Conservation (phyloP, 2,797 vertebrate species). For the Lindbergichthys nudifrons region DNA sequence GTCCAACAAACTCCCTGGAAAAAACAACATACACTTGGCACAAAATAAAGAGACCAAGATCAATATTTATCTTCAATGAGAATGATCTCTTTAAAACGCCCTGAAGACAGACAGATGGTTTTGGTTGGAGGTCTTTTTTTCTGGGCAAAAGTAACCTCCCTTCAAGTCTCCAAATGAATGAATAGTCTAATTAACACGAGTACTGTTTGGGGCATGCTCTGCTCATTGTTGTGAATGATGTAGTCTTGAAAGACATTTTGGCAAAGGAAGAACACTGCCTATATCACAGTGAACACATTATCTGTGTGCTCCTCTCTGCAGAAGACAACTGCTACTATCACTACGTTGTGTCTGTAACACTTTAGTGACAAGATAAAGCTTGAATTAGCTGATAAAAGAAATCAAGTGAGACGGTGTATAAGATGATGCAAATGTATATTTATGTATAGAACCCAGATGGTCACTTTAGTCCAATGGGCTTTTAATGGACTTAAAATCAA, state of each 20-base stretch:
- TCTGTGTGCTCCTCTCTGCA: neutral
- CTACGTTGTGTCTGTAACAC: neutral
- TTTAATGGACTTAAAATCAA: neutral
- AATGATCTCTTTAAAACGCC: slow-evolving; percentile 10
- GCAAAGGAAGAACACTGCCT: slow-evolving; percentile 29
- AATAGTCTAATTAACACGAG: slow-evolving; percentile 47
- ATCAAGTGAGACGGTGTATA: neutral
- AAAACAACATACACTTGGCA: slow-evolving; percentile 28
- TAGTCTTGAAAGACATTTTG: slow-evolving; percentile 32
- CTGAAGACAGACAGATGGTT: slow-evolving; percentile 42
- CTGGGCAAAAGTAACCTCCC: neutral
- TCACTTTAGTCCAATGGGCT: no score
- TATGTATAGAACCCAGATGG: neutral
- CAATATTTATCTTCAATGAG: neutral
- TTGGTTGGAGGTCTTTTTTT: slow-evolving; percentile 24
- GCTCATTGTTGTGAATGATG: slow-evolving; percentile 41
- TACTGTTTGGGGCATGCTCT: slow-evolving; percentile 21
- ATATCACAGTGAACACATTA: slow-evolving; percentile 31
- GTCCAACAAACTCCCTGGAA: slow-evolving; percentile 13
- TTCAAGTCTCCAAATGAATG: slow-evolving; percentile 39
- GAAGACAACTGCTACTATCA: neutral
- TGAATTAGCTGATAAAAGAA: neutral
- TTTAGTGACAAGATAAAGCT: neutral
- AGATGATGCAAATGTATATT: neutral
- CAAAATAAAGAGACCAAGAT: slow-evolving; percentile 12